Base-by-base conservation (phyloP, 1,140 invertebrate species). In the Drosophila dunni region DNA sequence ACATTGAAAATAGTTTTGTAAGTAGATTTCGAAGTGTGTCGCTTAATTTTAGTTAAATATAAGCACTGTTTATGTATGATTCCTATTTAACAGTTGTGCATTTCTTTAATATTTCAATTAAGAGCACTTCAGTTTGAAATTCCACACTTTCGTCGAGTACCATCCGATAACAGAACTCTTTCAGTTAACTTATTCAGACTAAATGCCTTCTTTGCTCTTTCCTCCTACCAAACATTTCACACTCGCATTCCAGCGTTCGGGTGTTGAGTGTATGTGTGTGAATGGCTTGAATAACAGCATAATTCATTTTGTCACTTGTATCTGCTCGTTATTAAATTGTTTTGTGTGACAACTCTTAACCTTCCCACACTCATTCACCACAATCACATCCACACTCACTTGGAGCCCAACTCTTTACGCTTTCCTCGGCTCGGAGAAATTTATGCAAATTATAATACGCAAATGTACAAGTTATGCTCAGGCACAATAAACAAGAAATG, bases 291-390 rank as follows among this genome's bases (percentile, higher is more conserved):
- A 79, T 82, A 86, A 88, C 83, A 86, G 86, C 76, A 83, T 86
- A 86, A 86, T 88, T 86, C 83, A 86, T 88, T 86, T 88, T 88
- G 83, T 86, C 83, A 88, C 83, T 86, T 83, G 79, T 86, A 86
- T 86, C 69, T 82, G 73, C 72, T 86, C 53, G 83, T 86, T 86
- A 86, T 86, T 86, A 86, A 86, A 86, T 86, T 86, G 83, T 88
- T 88, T 88, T 82, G 65, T 48, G 68, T 71, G 62, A 58, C 79
- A 67, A 67, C 79, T 70, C 83, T 70, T 78, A 48, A 68, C 79
- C 75, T 64, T 75, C 45, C 38, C 53, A 20, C 67, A 66, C 53
- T 44, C 57, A 62, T 36, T 63, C 66, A 54, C 24, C 45, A 7
- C 7, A 13, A 20, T n/a, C 40, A 34, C 20, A 15, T 40, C 24